Conservation (phyloP, 2,797 vertebrate species). For the Lophotriccus pileatus region DNA sequence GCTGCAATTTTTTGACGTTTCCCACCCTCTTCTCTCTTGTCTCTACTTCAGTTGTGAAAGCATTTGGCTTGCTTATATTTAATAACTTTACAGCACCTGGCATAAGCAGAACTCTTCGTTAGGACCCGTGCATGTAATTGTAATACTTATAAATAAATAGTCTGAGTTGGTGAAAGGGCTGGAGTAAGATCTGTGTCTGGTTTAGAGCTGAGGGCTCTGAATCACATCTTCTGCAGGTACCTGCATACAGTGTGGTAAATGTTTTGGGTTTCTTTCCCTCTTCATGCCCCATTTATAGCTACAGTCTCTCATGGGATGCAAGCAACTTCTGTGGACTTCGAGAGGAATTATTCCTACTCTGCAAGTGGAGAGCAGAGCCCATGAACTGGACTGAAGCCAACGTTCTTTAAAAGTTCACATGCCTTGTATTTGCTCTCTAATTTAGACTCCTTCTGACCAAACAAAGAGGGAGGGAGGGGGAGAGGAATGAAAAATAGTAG, state of each 20-base stretch:
- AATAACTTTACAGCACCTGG: neutral
- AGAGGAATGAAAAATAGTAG: neutral
- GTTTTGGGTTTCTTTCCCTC: neutral
- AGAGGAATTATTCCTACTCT: constrained; percentile 6
- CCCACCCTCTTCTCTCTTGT: neutral
- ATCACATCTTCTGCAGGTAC: neutral
- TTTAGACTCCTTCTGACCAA: neutral
- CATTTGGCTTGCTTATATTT: neutral
- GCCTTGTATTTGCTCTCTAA: constrained; percentile 43
- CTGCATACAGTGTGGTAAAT: neutral
- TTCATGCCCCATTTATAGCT: neutral
- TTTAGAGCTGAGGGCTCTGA: neutral
- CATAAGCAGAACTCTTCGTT: neutral
- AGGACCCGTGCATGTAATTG: neutral
- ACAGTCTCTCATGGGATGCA: neutral
- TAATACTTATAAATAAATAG: neutral
- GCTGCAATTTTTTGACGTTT: neutral
- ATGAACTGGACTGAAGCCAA: constrained; percentile 53
- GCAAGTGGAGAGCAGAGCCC: neutral
- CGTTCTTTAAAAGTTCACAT: constrained; percentile 44
- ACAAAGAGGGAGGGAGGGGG: neutral
- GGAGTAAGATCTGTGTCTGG: neutral
- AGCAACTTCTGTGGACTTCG: neutral
- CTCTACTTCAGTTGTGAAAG: neutral
- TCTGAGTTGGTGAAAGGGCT: neutral